phyloP scores from a whole-genome alignment of 2,888 invertebrate species.

The Meandrusa payeni region DNA sequence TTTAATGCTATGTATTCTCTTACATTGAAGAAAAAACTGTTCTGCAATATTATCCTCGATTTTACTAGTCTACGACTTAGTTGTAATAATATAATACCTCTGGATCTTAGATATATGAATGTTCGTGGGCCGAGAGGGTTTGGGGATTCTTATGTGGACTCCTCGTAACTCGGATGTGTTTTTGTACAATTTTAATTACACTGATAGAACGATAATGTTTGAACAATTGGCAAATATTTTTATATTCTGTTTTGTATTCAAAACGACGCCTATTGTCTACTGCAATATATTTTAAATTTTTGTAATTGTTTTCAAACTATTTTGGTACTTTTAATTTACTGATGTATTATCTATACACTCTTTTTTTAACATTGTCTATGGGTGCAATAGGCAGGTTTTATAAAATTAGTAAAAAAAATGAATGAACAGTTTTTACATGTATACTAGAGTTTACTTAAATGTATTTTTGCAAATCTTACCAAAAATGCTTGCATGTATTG shows the following conservation, averaged over 20 bases:
- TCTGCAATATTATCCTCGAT: too few relatives aligned
- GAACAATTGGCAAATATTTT: slow-evolving; percentile 8
- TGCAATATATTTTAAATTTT: not conserved
- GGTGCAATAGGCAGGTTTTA: not conserved
- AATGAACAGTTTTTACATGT: slow-evolving; percentile 22
- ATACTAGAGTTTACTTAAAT: slow-evolving; percentile 14
- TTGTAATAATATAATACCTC: slow-evolving; percentile 63
- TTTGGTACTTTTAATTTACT: slow-evolving; percentile 3
- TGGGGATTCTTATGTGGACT: too few relatives aligned
- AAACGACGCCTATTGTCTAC: slow-evolving; percentile 1
- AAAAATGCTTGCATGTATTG: slow-evolving; percentile 19
- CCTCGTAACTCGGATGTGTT: not conserved
- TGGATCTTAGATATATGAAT: slow-evolving; percentile 42
- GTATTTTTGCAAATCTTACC: slow-evolving; percentile 19
- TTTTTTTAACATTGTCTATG: not conserved
- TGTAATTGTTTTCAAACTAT: not conserved
- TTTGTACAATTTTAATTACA: slow-evolving; percentile 2
- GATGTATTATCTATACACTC: not conserved
- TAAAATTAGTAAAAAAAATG: too few relatives aligned
- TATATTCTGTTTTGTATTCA: slow-evolving; percentile 1
- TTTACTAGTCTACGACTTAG: slow-evolving; percentile 68
- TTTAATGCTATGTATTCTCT: too few relatives aligned
- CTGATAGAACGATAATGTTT: slow-evolving; percentile 4
- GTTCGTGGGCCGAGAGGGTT: not conserved
- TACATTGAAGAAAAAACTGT: too few relatives aligned